A percentile compares a stretch with the other conserved stretches of the same genome.
Evolutionary conservation across 2,113 vertebrate genomes (phyloP).

Genomic region (Tetrao urogallus): DNA sequence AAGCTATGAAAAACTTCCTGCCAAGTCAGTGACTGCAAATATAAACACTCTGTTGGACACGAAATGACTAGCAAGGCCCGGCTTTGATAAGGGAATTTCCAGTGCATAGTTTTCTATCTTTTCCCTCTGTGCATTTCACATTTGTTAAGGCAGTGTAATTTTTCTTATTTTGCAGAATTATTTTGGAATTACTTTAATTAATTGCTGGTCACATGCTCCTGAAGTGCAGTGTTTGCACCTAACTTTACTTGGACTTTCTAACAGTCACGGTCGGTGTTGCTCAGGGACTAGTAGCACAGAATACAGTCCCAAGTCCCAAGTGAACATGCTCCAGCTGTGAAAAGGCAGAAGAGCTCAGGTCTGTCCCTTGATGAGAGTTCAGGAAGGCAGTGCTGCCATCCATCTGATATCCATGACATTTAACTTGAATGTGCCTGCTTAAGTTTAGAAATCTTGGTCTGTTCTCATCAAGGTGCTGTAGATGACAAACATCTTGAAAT

Average conservation of each 20-base stretch:
- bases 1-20: not conserved
- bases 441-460: slow-evolving; percentile 53
- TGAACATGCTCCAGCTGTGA: not conserved
- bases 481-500: not conserved
- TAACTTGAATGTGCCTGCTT: slow-evolving; percentile 46
- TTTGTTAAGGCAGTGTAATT: not conserved
- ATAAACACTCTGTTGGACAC: not conserved
- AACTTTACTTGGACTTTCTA: not conserved
- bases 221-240: not conserved
- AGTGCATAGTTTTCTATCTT: not conserved
- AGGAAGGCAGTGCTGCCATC: slow-evolving; percentile 10
- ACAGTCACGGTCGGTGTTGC: not conserved
- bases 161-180: not conserved
- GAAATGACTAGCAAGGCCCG: not conserved
- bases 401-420: slow-evolving; percentile 58
- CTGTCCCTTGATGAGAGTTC: not conserved
- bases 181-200: not conserved
- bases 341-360: slow-evolving; percentile 13
- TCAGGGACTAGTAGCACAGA: not conserved
- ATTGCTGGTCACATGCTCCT: not conserved
- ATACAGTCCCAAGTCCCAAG: not conserved
- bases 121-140: not conserved
- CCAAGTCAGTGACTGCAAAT: not conserved
- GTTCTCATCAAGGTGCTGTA: slow-evolving; percentile 13
- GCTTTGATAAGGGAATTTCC: not conserved